Base-by-base conservation (phyloP, 2,113 vertebrate genomes). In the Gymnorhina tibicen region DNA sequence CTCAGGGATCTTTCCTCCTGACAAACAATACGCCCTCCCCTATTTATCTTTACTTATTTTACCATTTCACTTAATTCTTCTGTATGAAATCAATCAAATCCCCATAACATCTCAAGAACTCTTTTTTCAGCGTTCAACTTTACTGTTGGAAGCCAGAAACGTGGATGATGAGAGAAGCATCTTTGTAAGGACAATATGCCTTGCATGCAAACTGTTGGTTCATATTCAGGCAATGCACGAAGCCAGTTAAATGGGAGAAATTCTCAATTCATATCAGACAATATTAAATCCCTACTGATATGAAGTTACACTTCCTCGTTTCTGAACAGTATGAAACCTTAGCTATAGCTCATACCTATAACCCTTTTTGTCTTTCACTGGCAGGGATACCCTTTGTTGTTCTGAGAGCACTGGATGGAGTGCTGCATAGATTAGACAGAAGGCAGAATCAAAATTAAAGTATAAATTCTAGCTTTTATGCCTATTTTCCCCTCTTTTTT, bases 21-120 rank as follows among this genome's bases (percentile, higher is more conserved):
- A 52, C 0, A 9, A 73, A 73, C 19, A 27, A 9, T 30, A 16
- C 0, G 0, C 8, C 8, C 10, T 50, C 21, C 13, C 2, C 0
- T n/a, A 67, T 58, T 62, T 60, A 44, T n/a, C 12, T 82, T 82
- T 16, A 20, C 15, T 28, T 62, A 33, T 75, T 81, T 39, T 83
- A 26, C 6, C 20, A 41, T 60, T 60, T 89, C 13, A 20, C 3
- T 73, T 72, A 22, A 8, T 44, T 56, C 7, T 76, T 89, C 24
- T 16, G 3, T 28, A 30, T 53, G 32, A 4, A 39, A 14, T 30
- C 10, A 68, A 49, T 16, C 5, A 37, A 80, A 83, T 53, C 75
- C 17, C 55, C 8, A 20, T 28, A 66, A 52, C 3, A 7, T 55
- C 27, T 91, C 7, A 8, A 68, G 24, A 72, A 26, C 28, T 3